Base-by-base conservation (phyloP, 2,888 invertebrate species). In the Lasiommata megera region DNA sequence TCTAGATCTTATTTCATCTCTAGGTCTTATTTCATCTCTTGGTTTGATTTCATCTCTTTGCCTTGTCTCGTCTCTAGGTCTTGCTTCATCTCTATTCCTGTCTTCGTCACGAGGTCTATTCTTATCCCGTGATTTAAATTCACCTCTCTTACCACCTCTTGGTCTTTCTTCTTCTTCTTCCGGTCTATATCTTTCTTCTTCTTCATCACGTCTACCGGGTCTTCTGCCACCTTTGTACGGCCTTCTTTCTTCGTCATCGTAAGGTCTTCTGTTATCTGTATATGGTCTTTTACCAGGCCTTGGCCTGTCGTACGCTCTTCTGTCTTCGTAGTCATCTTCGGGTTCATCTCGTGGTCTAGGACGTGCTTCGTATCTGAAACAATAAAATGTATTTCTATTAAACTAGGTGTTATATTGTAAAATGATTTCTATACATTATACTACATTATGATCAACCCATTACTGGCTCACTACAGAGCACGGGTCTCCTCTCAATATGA, bases 341-440 rank as follows among this genome's bases (percentile, higher is more conserved):
- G 63, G 47, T 60, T 87, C 82, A 2, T 92, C 88, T 65, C 92
- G 85, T 7, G 90, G 86, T 54, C 92, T 81, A 3, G 80, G 77
- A 17, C 92, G 90, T 29, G 92, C 84, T 46, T 88, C 90, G 62
- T 88, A 87, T 69, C 92, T 92, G 75, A 38, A 56, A 23, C 23
- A 23, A 23, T 23, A 23, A 2, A 23, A 23, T 18, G n/a, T n/a
- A n/a, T n/a, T n/a, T n/a, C n/a, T n/a, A n/a, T n/a, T n/a, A n/a
- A n/a, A n/a, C n/a, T n/a, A n/a, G n/a, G n/a, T n/a, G n/a, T n/a
- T n/a, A n/a, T n/a, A n/a, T n/a, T n/a, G n/a, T n/a, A n/a, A n/a
- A n/a, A n/a, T n/a, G n/a, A n/a, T n/a, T n/a, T n/a, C n/a, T n/a
- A n/a, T n/a, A n/a, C n/a, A n/a, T n/a, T n/a, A n/a, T n/a, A n/a